These are phyloP conservation scores for Lasaia peninsularis DNA, from an alignment of 1,140 invertebrate genomes.

Conservation along the genomic window DNA sequence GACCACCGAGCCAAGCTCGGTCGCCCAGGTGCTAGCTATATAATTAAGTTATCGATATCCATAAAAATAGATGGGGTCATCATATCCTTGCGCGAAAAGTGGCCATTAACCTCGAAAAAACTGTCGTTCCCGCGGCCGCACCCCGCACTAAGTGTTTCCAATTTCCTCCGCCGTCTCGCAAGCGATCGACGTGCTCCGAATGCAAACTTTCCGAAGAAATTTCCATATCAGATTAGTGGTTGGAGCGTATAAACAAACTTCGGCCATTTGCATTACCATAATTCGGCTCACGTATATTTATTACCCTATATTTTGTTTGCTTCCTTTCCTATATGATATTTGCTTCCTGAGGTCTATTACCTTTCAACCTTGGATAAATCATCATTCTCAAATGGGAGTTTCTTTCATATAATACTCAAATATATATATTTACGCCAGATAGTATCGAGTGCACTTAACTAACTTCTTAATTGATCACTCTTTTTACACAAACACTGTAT, in stretches of 20 bases:
- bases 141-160: conserved; percentile 12
- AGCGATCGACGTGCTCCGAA: conserved; percentile 16
- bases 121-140: not conserved
- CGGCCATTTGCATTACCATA: conserved; percentile 19
- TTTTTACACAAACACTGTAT: too few relatives aligned
- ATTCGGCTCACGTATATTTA: conserved; percentile 15
- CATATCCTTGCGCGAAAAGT: not conserved
- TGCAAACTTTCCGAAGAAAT: conserved; percentile 14
- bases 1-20: too few relatives aligned
- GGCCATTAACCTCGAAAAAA: conserved; percentile 1
- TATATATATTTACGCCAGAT: too few relatives aligned
- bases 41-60: not conserved
- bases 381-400: not conserved
- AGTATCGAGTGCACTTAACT: too few relatives aligned
- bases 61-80: not conserved
- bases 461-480: too few relatives aligned
- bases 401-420: too few relatives aligned
- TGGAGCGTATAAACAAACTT: conserved; percentile 17
- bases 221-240: conserved; percentile 25
- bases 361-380: not conserved
- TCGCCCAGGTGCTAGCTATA: too few relatives aligned
- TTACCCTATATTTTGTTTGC: conserved; percentile 15
- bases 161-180: conserved; percentile 12
- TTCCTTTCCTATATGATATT: conserved; percentile 14
- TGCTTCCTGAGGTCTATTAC: not conserved